phyloP scores from a whole-genome alignment of 2,797 vertebrate species.

The Xenopus petersii region DNA sequence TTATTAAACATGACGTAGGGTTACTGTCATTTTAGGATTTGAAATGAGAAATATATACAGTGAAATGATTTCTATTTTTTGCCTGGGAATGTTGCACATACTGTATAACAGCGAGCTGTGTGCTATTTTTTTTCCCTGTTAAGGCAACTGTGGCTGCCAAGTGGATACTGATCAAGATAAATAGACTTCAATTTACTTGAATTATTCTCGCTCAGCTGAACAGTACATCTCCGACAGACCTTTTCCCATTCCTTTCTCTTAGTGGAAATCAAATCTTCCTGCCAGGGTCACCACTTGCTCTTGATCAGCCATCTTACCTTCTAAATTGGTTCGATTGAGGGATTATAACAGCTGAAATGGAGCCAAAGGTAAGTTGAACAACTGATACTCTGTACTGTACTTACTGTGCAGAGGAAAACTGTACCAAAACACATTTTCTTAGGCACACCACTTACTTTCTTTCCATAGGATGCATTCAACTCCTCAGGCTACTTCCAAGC shows the following conservation, averaged over 20 bases:
- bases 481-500: no score
- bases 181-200: neutral
- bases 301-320: slow-evolving; percentile 17
- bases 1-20: no score
- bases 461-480: no score
- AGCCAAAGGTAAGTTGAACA: slow-evolving; percentile 38
- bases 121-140: neutral
- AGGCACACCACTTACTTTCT: no score
- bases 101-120: neutral
- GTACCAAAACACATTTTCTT: no score
- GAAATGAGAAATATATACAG: no score
- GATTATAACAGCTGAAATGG: slow-evolving; percentile 25
- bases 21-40: no score
- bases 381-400: slow-evolving; percentile 13
- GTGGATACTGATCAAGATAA: slow-evolving; percentile 11
- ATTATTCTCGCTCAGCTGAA: slow-evolving; percentile 8
- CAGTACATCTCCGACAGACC: slow-evolving; percentile 8
- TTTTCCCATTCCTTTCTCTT: slow-evolving; percentile 10
- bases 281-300: slow-evolving; percentile 23
- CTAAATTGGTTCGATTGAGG: slow-evolving; percentile 35
- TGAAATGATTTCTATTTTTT: no score
- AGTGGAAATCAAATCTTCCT: slow-evolving; percentile 21
- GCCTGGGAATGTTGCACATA: neutral
- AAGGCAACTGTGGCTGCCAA: neutral
- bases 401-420: slow-evolving; percentile 2